Conservation (phyloP, 2,113 vertebrate genomes). For the Colistium nudipinnis region DNA sequence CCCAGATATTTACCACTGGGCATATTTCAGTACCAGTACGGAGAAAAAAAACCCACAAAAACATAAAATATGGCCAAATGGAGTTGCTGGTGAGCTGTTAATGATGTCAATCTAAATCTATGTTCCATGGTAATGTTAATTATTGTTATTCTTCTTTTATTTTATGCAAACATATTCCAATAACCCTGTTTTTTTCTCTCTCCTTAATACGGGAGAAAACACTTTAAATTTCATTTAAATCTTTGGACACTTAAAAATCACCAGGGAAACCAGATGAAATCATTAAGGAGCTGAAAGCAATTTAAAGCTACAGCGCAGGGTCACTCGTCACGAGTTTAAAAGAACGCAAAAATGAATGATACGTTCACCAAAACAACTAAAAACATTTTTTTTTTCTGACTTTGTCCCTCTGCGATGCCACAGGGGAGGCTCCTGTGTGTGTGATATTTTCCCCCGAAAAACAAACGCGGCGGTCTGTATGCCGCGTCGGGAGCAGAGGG, state of each 20-base stretch:
- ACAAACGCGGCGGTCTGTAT: background rate
- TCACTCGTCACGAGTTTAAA: constrained; percentile 8
- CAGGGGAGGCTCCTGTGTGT: background rate
- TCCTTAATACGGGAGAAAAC: constrained; percentile 33
- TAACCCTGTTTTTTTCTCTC: constrained; percentile 11
- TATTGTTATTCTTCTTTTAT: constrained; percentile 15
- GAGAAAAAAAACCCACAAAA: background rate
- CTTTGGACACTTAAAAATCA: constrained; percentile 26
- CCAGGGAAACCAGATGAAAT: constrained; percentile 30
- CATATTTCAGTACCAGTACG: background rate
- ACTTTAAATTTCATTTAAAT: constrained; percentile 50
- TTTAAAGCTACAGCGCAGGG: constrained; percentile 26
- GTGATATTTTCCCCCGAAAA: background rate
- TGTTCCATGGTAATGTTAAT: background rate
- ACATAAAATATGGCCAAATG: constrained; percentile 1
- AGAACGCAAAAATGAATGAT: background rate
- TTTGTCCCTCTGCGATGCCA: background rate
- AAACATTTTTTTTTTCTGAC: background rate
- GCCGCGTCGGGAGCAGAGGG: background rate
- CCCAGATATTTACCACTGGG: background rate
- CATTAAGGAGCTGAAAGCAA: constrained; percentile 42
- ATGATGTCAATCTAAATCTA: background rate
- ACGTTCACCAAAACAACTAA: background rate
- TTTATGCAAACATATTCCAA: constrained; percentile 12
- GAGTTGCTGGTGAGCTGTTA: background rate